Evolutionary conservation across 2,797 vertebrate species (phyloP).

Genomic region (Streptopelia turtur): DNA sequence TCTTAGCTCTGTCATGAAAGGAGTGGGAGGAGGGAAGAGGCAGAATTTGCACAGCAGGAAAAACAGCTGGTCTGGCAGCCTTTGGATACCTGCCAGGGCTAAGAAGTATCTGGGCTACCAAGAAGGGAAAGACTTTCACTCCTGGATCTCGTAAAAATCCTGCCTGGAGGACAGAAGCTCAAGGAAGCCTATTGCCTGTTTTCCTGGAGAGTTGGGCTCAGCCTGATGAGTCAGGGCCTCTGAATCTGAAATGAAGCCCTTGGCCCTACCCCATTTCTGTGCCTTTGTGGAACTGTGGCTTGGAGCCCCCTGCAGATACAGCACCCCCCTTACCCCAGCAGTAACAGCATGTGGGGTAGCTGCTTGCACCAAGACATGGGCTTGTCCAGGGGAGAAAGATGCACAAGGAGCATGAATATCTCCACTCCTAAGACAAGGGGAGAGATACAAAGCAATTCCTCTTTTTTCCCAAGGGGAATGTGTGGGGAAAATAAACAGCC

Average conservation of each 20-base stretch:
- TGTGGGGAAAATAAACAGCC: neutral
- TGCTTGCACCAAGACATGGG: fast-evolving
- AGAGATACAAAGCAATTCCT: neutral
- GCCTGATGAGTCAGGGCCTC: neutral
- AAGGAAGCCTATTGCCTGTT: neutral
- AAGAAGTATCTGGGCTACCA: neutral
- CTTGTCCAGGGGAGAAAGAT: too few relatives aligned
- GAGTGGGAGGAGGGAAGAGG: neutral
- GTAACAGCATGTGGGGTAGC: neutral
- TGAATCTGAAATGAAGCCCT: fast-evolving
- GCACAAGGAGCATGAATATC: neutral
- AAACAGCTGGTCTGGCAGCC: neutral
- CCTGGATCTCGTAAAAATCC: neutral
- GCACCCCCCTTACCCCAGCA: too few relatives aligned
- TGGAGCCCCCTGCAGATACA: neutral
- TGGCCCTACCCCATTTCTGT: neutral
- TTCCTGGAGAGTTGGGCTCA: neutral
- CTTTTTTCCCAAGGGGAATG: neutral
- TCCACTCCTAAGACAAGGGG: neutral
- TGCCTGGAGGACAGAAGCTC: neutral
- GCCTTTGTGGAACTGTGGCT: neutral
- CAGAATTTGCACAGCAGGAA: neutral
- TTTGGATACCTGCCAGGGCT: neutral
- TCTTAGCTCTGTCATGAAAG: neutral
- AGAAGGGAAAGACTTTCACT: neutral